Conservation (phyloP, 2,797 vertebrate species). For the Myripristis jacobus region DNA sequence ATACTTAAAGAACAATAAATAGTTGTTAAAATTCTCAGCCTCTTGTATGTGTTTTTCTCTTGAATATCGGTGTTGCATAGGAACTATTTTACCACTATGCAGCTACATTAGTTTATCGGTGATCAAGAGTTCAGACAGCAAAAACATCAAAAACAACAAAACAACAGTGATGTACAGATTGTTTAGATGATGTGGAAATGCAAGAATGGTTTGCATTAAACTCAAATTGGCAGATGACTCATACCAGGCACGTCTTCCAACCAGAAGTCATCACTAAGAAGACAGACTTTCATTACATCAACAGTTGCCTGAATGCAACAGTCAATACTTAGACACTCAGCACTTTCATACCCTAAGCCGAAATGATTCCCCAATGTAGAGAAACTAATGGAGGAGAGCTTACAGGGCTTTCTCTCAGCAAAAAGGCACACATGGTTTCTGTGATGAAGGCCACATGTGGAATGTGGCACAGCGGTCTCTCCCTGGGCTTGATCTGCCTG, state of each 20-base stretch:
- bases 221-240: conserved; percentile 12
- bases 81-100: no score
- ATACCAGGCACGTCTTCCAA: conserved; percentile 3
- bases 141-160: neutral
- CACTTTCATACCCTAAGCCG: conserved; percentile 33
- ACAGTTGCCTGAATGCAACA: neutral
- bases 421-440: conserved; percentile 54
- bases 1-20: conserved; percentile 93
- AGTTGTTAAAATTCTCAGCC: conserved; percentile 75
- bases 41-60: conserved; percentile 42
- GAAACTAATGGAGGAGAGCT: conserved; percentile 30
- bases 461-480: conserved; percentile 73
- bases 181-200: neutral
- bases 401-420: conserved; percentile 31
- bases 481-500: conserved; percentile 59
- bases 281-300: neutral
- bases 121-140: neutral
- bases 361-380: conserved; percentile 19
- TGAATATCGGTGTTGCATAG: no score
- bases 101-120: neutral
- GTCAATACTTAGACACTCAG: neutral
- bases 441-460: conserved; percentile 75
- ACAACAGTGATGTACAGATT: neutral
- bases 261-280: conserved; percentile 1
- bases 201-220: conserved; percentile 11